Base-by-base conservation (phyloP, 2,797 vertebrate species). In the Hipposideros larvatus region DNA sequence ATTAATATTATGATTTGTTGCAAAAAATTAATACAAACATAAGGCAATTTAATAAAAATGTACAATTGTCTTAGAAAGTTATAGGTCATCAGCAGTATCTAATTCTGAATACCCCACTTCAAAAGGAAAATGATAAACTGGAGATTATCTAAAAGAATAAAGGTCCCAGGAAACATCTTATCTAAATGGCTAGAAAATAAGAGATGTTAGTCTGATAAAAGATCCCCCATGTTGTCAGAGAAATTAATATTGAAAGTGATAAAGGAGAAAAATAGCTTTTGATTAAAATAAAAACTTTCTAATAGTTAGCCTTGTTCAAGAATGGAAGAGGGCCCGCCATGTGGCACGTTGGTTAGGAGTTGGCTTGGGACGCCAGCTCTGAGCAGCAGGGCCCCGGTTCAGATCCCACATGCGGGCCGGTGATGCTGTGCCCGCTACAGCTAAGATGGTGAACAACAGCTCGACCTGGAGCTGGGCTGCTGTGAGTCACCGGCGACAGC, bases 211-310 rank as follows among this genome's bases (percentile, higher is more conserved):
- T 65, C 22, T 84, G 51, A 78, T 24, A 65, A 65, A 89, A 87
- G 5, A 92, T 37, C 2, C 24, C 37, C 57, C 22, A 57, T 28
- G n/a, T 77, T 75, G 43, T 21, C 34, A 65, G 1, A 83, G 55
- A 93, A 77, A 90, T 37, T 61, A 74, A 28, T n/a, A 14, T 66
- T 77, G 11, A 90, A 94, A 80, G 70, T 51, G 65, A 91, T 37
- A 66, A 53, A 37, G 43, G 53, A 68, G 13, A 95, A 90, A 89
- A 55, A 46, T 22, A 77, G 37, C 61, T 75, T 71, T 71, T 21
- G 24, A 66, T 24, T 92, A 26, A 91, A 93, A 80, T 21, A 73
- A 80, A 87, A 83, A 18, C 28, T 71, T 63, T 66, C 41, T 37
- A 94, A 82, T 86, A 66, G 70, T 43, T 18, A 73, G 26, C 77